A percentile compares a stretch with the other conserved stretches of the same genome.
phyloP scores from a whole-genome alignment of 2,888 invertebrate genomes.

The Rhamnusium bicolor region DNA sequence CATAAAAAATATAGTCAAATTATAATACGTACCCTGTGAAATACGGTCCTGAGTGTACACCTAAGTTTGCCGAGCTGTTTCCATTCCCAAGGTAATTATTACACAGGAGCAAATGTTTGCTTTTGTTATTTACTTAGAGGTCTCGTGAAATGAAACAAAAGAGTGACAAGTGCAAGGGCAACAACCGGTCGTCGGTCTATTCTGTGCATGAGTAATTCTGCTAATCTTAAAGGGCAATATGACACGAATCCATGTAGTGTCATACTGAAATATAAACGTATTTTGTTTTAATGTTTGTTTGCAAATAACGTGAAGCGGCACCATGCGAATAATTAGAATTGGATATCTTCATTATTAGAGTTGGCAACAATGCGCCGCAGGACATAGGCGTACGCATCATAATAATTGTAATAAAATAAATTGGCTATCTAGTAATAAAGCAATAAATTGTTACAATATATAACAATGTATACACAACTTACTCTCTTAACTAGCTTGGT shows the following conservation, averaged over 20 bases:
- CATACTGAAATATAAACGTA: background rate
- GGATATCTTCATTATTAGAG: no score
- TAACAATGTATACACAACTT: no score
- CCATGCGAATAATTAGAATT: no score
- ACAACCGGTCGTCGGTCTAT: slow-evolving; percentile 68
- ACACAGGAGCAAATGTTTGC: slow-evolving; percentile 69
- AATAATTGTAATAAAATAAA: no score
- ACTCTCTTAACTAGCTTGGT: no score
- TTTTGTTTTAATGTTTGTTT: no score
- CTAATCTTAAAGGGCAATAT: slow-evolving; percentile 8
- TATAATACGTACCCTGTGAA: background rate
- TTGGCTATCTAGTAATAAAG: no score
- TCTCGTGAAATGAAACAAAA: slow-evolving; percentile 69
- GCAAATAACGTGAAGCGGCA: no score
- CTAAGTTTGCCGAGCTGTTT: slow-evolving; percentile 62
- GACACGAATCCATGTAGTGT: background rate
- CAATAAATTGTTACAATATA: no score
- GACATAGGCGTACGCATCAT: no score
- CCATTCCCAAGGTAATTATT: slow-evolving; percentile 69
- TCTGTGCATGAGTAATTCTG: slow-evolving; percentile 34
- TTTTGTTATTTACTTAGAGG: slow-evolving; percentile 65
- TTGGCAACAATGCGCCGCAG: no score
- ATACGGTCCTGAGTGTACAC: slow-evolving; percentile 49
- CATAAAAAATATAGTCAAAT: background rate
- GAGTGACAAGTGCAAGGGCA: slow-evolving; percentile 69